A percentile compares a stretch with the other conserved stretches of the same genome.
phyloP scores from a whole-genome alignment of 2,797 vertebrate species.

The Otus scops region DNA sequence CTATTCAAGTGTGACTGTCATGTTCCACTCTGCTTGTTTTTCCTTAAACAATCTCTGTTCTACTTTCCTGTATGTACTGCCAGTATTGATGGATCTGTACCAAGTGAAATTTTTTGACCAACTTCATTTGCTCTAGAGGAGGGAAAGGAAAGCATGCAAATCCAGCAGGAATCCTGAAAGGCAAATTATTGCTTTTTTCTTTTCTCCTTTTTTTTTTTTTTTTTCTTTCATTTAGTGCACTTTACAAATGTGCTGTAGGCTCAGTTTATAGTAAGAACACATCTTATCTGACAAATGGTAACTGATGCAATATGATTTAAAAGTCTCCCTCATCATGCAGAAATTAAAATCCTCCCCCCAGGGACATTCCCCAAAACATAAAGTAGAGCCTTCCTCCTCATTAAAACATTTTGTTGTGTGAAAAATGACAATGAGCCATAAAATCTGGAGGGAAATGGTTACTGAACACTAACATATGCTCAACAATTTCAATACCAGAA shows the following conservation, averaged over 20 bases:
- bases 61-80: not conserved
- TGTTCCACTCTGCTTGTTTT: not conserved
- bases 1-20: not conserved
- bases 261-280: not conserved
- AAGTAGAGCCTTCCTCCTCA: not conserved
- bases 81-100: not conserved
- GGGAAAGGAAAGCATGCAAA: not conserved
- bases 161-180: not conserved
- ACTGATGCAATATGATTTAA: not conserved
- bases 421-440: slow-evolving; percentile 35
- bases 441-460: slow-evolving; percentile 27
- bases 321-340: not conserved
- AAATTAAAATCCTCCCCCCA: slow-evolving; percentile 11
- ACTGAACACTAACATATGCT: slow-evolving; percentile 17
- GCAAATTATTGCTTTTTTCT: fast-evolving
- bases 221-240: not conserved
- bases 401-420: slow-evolving; percentile 27
- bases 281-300: slow-evolving; percentile 2
- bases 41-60: not conserved
- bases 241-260: not conserved
- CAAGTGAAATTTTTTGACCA: not conserved
- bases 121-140: not conserved
- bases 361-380: not conserved
- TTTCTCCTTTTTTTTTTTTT: not conserved
- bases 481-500: not conserved